Conservation (phyloP, 2,888 invertebrate species). For the Allygus modestus region DNA sequence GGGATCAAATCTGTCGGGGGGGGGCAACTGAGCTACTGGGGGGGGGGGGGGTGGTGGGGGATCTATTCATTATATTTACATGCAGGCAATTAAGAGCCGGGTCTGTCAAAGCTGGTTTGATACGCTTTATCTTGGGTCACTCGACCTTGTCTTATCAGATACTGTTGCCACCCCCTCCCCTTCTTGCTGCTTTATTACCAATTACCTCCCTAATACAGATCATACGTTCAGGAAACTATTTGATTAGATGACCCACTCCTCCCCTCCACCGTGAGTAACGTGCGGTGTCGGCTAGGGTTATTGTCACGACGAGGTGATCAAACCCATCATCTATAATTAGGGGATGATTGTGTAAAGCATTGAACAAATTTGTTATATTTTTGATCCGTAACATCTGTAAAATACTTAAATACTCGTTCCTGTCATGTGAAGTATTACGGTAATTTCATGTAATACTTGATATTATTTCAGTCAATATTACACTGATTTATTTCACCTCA, state of each 20-base stretch:
- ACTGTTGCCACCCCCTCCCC: slow-evolving; percentile 8
- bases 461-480: no score
- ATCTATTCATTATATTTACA: slow-evolving; percentile 58
- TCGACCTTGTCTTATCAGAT: slow-evolving; percentile 23
- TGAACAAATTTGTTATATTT: no score
- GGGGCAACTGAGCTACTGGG: not conserved
- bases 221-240: slow-evolving; percentile 34
- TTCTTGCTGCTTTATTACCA: not conserved
- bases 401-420: no score
- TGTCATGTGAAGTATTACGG: no score
- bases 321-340: no score
- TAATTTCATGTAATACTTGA: no score
- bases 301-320: not conserved
- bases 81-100: slow-evolving; percentile 50
- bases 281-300: not conserved
- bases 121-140: slow-evolving; percentile 17
- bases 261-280: not conserved
- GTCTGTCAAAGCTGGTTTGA: slow-evolving; percentile 46
- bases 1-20: slow-evolving; percentile 19
- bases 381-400: no score
- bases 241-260: not conserved
- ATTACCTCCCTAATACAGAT: slow-evolving; percentile 26
- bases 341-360: no score
- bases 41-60: not conserved
- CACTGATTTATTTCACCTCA: no score